Evolutionary conservation across 2,888 invertebrate species (phyloP), one percentile per base, ranked within the genome.

Genomic region (Diarsia brunnea): DNA sequence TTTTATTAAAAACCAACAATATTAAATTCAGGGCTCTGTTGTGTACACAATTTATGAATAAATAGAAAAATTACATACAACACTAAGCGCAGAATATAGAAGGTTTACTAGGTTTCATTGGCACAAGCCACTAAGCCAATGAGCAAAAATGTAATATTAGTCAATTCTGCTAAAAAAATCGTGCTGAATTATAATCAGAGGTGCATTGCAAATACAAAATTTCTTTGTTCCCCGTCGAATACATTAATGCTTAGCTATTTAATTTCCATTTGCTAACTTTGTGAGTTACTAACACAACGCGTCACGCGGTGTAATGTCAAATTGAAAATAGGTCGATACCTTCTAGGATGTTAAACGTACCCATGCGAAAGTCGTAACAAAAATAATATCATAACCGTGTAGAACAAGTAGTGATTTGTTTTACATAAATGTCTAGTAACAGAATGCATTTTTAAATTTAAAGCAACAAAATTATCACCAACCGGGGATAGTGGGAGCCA

Each of bases 401-500:
- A 3, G 7, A 65, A 60, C 47, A 27, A n/a, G 10, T 16, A 55
- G 14, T 51, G 8, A 51, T 65, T 21, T 27, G 27, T 55, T 49
- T 51, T 38, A 55, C 5, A 73, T 65, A 65, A 31, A 77, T 58
- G 73, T 82, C 11, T 68, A 73, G 58, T 75, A 75, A 45, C 21
- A 45, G n/a, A 68, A 69, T 31, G 64, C 72, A 64, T 69, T 68
- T 60, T 64, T 43, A 4, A 1, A 19, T 38, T 0, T 4, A 58
- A 60, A 64, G 66, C 51, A 78, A 77, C 70, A 79, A 81, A 84
- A 81, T 75, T 21, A 81, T 86, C 88, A 95, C 96, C 84, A 93
- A 96, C 96, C 96, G 96, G 96, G 95, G 94, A 96, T 95, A 95
- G 93, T 96, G 93, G 96, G 95, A 94, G 96, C 96, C 95, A 96